phyloP scores from a whole-genome alignment of 1,140 invertebrate species.

The Littorina saxatilis region DNA sequence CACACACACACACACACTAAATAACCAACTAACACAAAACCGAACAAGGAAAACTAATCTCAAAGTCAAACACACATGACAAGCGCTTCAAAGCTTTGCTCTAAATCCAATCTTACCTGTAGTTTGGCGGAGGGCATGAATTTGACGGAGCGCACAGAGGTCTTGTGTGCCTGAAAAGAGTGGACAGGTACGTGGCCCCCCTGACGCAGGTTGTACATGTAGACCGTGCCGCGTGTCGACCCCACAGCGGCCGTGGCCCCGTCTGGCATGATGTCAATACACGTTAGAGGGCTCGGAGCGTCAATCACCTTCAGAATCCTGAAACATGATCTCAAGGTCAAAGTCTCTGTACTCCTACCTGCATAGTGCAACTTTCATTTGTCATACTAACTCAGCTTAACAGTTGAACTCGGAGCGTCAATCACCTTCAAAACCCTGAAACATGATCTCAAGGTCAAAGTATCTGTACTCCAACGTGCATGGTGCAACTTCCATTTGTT shows the following conservation, averaged over 20 bases:
- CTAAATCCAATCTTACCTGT: conserved; percentile 27
- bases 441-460: background rate
- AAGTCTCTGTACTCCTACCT: background rate
- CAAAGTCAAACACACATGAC: too few relatives aligned
- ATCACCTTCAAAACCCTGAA: conserved; percentile 67
- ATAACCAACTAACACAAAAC: too few relatives aligned
- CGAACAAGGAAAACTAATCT: too few relatives aligned
- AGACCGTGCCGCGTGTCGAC: conserved; percentile 68
- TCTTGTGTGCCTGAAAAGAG: conserved; percentile 67
- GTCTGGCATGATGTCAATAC: conserved; percentile 69
- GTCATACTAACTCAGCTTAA: too few relatives aligned
- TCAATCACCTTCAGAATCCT: conserved; percentile 67
- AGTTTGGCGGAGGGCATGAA: conserved; percentile 54
- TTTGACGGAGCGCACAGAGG: conserved; percentile 64
- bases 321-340: conserved; percentile 25
- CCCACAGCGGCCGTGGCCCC: conserved; percentile 71
- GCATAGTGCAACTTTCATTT: too few relatives aligned
- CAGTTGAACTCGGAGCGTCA: conserved; percentile 66
- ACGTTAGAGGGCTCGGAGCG: conserved; percentile 70
- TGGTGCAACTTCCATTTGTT: too few relatives aligned
- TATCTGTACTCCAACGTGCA: background rate
- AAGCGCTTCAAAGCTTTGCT: too few relatives aligned
- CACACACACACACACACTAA: too few relatives aligned
- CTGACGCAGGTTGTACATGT: conserved; percentile 70
- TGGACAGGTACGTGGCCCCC: conserved; percentile 56